Evolutionary conservation across 2,113 vertebrate genomes (phyloP).

Genomic region (Piliocolobus tephrosceles): DNA sequence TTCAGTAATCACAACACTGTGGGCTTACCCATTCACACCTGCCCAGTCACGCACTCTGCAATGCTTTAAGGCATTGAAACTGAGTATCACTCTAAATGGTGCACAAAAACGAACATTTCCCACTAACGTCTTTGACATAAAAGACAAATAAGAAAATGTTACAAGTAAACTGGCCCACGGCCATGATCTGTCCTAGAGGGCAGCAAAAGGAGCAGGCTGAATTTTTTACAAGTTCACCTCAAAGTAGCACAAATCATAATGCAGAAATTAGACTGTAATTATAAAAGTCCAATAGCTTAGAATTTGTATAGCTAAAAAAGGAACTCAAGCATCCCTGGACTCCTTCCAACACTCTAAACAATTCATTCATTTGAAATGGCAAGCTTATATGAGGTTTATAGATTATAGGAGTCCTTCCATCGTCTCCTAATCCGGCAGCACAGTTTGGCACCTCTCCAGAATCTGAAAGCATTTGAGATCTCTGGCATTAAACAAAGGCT

Average conservation of each 20-base stretch:
- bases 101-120: not conserved
- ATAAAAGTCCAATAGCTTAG: constrained; percentile 20
- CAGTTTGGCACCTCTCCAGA: constrained; percentile 65
- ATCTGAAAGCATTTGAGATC: constrained; percentile 70
- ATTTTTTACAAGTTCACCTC: constrained; percentile 1
- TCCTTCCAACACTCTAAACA: constrained; percentile 56
- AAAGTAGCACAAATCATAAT: not conserved
- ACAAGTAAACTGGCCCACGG: not conserved
- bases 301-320: constrained; percentile 46
- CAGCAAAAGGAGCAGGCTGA: constrained; percentile 10
- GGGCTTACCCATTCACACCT: not conserved
- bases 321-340: constrained; percentile 58
- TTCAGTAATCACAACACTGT: not conserved
- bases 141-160: constrained; percentile 34
- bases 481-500: constrained; percentile 76
- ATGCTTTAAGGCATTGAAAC: not conserved
- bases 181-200: not conserved
- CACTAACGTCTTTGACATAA: constrained; percentile 5
- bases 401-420: constrained; percentile 62
- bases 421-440: constrained; percentile 60
- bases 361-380: constrained; percentile 61
- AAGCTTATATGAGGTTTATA: constrained; percentile 59
- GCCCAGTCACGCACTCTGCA: not conserved
- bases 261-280: constrained; percentile 14
- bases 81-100: not conserved